Evolutionary conservation across 2,888 invertebrate genomes (phyloP), one percentile per base, ranked within the genome.

Genomic region (Lithophane ornitopus): DNA sequence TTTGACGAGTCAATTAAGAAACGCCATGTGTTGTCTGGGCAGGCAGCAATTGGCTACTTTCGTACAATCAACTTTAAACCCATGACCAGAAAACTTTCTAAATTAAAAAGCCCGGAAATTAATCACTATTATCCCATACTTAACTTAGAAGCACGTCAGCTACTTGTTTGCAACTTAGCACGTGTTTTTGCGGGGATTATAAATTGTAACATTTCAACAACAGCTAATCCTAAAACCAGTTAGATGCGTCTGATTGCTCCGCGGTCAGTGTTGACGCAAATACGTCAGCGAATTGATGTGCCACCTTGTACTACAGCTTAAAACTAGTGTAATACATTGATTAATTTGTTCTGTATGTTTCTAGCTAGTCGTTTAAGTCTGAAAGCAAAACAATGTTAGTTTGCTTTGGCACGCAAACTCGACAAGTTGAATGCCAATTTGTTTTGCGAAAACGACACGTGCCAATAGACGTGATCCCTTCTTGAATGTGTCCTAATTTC

Each of bases 191-290:
- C 76, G 61, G 28, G 63, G 78, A 76, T 84, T 79, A 77, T 52
- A 80, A 73, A 67, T 76, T 63, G 69, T 77, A 63, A 73, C 54
- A 72, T 80, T 82, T 86, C 76, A 78, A 76, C 73, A 26, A 61
- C 44, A 28, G 56, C 28, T 87, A 88, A 88, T 86, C 82, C 62
- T 16, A 39, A 34, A 86, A 84, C 84, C 76, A 68, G 86, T 85
- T 76, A 22, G 76, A 71, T 80, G 62, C 70, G 58, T 75, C 52
- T 81, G 68, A 81, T 82, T 78, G 71, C 70, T 80, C 56, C 22
- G 73, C 58, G 52, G 59, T 54, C 52, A 74, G 69, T 81, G 81
- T 80, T 88, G 86, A 86, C 85, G 74, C 63, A 81, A 86, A 88
- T 74, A 79, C 74, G 85, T 85, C 88, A 79, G 70, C 26, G 46